Evolutionary conservation across 2,888 invertebrate species (phyloP), one percentile per base, ranked within the genome.

Genomic region (Eristalis tenax): DNA sequence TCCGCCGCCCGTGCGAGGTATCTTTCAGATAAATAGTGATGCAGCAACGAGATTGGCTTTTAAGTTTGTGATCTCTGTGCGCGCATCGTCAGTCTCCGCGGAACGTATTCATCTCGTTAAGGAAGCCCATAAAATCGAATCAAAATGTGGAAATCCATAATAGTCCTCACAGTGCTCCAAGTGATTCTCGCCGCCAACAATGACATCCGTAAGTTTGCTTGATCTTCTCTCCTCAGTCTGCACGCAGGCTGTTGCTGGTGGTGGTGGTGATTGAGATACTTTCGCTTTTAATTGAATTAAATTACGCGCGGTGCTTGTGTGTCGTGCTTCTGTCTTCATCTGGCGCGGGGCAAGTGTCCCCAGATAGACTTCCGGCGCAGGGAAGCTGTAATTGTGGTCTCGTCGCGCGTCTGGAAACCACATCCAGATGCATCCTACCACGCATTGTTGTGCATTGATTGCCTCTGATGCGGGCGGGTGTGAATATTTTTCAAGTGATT

Each of bases 121-220:
- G 35, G 65, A 76, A 85, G 43, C 65, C 28, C 22, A 82, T 59
- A 76, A 56, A 83, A 40, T n/a, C 40, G 18, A 22, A 69, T 38
- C 56, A 90, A 90, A 87, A 91, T 91, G 91, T 90, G 89, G 90
- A 90, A 90, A 65, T 81, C 89, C 43, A 38, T 90, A 32, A 89
- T 88, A 59, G 89, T 89, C 78, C 88, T 90, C 18, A 88, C 89
- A 59, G 84, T 88, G 40, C 88, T 89, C 13, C 90, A 90, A 89
- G 74, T 90, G 61, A 88, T 89, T 73, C 81, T 89, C 64, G 90
- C 90, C 56, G 88, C 89, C 64, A 88, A 90, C 80, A 89, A 84
- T 32, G 89, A 90, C 83, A 89, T 89, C 83, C 91, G 91, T 91
- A 90, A 91, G 91, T 91, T 85, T 73, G 11, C 70, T 64, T 76